A percentile compares a stretch with the other conserved stretches of the same genome.
These are phyloP conservation scores for Morpho achilles DNA, from an alignment of 2,888 invertebrate species.

Conservation along the genomic window DNA sequence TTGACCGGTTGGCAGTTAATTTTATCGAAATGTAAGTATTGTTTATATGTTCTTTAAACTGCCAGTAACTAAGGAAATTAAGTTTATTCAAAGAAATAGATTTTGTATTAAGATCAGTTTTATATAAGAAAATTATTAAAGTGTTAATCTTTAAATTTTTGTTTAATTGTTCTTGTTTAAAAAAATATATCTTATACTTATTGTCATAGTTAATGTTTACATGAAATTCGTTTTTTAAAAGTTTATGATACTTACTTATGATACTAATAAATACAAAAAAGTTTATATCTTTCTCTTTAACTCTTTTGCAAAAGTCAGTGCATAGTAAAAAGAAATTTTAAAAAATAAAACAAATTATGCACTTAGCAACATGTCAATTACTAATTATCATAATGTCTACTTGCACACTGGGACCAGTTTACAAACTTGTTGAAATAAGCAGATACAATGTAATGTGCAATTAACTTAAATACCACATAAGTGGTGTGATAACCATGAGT, in stretches of 20 bases:
- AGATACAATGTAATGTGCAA: background rate
- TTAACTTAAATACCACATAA: background rate
- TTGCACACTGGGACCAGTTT: background rate
- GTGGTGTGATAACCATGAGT: no score
- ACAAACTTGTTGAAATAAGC: constrained; percentile 1
- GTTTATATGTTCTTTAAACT: no score
- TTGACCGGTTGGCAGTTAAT: constrained; percentile 68
- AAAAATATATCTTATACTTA: background rate
- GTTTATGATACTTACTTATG: no score
- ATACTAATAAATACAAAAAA: no score
- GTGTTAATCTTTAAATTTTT: background rate
- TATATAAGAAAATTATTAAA: background rate
- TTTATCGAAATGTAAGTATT: constrained; percentile 65
- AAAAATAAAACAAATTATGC: background rate
- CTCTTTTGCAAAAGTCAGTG: no score
- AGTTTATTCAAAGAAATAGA: no score
- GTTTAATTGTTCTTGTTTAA: no score
- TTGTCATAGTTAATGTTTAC: background rate
- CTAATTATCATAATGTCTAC: background rate
- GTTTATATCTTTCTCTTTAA: no score
- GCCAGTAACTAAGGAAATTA: no score
- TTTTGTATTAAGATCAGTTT: constrained; percentile 21
- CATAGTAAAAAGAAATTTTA: no score
- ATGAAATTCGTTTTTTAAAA: background rate
- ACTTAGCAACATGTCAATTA: background rate